These are phyloP conservation scores for Hypotaenidia philippensis DNA, from an alignment of 2,797 vertebrate genomes.

Conservation along the genomic window DNA sequence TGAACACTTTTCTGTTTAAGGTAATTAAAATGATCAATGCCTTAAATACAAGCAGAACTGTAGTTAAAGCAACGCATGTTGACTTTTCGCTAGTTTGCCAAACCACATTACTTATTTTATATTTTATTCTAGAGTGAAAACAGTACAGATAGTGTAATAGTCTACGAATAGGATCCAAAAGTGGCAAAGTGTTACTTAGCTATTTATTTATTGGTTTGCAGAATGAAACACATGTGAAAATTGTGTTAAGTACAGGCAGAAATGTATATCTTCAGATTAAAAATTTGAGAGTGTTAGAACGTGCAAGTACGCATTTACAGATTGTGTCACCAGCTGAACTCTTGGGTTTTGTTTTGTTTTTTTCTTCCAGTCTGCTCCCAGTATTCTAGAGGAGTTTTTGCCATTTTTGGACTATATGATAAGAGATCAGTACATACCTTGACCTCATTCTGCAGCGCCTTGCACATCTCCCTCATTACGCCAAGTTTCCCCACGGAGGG, in stretches of 20 bases:
- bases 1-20: not conserved
- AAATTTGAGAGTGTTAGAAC: not conserved
- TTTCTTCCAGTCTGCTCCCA: constrained; percentile 87
- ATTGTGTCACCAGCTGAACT: not conserved
- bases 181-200: not conserved
- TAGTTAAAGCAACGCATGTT: not conserved
- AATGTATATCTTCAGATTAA: not conserved
- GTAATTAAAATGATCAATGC: not conserved
- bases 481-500: constrained; percentile 97
- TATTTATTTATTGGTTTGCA: not conserved
- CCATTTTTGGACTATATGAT: constrained; percentile 99
- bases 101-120: not conserved
- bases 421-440: constrained; percentile 98
- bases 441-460: constrained; percentile 98
- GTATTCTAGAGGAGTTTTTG: constrained; percentile 97
- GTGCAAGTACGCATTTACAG: not conserved
- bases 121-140: not conserved
- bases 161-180: not conserved
- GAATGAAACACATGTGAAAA: not conserved
- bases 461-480: constrained; percentile 98
- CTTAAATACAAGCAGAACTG: not conserved
- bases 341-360: not conserved
- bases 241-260: not conserved
- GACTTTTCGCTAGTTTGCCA: not conserved
- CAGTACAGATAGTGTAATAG: not conserved